phyloP scores from a whole-genome alignment of 2,113 vertebrate species.

The Vombatus ursinus region DNA sequence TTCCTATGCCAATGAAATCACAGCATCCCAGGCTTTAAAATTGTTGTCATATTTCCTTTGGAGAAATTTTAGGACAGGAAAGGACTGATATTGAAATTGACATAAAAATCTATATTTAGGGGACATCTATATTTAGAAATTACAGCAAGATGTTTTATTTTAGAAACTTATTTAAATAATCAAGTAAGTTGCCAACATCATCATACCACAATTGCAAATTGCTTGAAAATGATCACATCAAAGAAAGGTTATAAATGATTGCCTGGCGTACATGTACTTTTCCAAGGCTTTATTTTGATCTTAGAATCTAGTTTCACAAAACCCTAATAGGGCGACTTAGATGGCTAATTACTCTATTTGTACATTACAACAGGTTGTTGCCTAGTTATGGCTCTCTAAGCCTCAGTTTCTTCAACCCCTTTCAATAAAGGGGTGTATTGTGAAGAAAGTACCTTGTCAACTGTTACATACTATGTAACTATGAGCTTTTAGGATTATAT shows the following conservation, averaged over 20 bases:
- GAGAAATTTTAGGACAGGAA: neutral
- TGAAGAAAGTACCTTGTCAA: neutral
- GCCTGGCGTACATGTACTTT: neutral
- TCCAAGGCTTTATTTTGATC: neutral
- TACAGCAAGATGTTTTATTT: neutral
- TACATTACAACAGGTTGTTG: no score
- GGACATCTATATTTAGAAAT: neutral
- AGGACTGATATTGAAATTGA: neutral
- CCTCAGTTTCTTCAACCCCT: neutral
- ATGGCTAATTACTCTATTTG: no score
- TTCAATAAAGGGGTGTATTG: neutral
- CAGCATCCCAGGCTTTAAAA: no score
- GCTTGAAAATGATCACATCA: neutral
- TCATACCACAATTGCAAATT: neutral
- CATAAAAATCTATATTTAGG: neutral
- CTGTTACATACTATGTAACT: neutral
- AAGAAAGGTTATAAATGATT: neutral
- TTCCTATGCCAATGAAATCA: no score
- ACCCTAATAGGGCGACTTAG: no score
- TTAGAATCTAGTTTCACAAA: no score
- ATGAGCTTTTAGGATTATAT: neutral
- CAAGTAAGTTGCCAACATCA: conserved; percentile 22
- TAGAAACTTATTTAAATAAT: conserved; percentile 35
- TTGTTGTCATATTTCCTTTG: neutral
- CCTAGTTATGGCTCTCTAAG: neutral